Base-by-base conservation (phyloP, 1,140 invertebrate species). In the Pseudomyrmex gracilis region DNA sequence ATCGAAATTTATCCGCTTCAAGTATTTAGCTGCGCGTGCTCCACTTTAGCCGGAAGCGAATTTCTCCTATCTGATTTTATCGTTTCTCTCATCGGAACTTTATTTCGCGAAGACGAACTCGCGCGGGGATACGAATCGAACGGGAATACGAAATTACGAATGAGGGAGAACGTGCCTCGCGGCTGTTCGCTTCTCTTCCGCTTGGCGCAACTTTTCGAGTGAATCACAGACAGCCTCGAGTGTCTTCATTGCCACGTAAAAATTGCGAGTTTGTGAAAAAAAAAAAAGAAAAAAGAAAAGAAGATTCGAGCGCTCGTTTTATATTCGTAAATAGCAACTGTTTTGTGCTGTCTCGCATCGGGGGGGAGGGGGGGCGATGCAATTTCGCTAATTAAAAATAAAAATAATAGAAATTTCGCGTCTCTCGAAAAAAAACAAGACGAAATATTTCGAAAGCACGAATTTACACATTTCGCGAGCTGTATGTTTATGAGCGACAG, bases 71-170 rank as follows among this genome's bases (percentile, higher is more conserved):
- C 49, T 47, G 83, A 84, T 89, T 89, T 89, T 89, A 89, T 87
- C 82, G 66, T 66, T 63, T 76, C 73, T 80, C 73, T 80, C 73
- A 76, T 87, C 66, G 73, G 47, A 70, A 87, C 87, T 86, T 88
- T 88, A 88, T 84, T 83, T 55, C 67, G 22, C 47, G 43, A 60
- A 74, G 24, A 76, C 22, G 49, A 60, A 55, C 22, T 55, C 22
- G 53, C 22, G 47, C 22, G 34, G 51, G 17, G 17, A 51, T 12
- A 22, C 55, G 53, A 22, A 60, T 58, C 24, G 78, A 55, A 71
- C 60, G 34, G 57, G 84, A 86, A 86, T 89, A 86, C 84, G 66
- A 89, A 89, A 89, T 89, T 84, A 89, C 84, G 86, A 83, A 82
- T 53, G 51, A n/a, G 24, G 24, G 34, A 7, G 34, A 88, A 85